These are phyloP conservation scores for Hetaerina americana DNA, from an alignment of 1,140 invertebrate species.

Conservation along the genomic window DNA sequence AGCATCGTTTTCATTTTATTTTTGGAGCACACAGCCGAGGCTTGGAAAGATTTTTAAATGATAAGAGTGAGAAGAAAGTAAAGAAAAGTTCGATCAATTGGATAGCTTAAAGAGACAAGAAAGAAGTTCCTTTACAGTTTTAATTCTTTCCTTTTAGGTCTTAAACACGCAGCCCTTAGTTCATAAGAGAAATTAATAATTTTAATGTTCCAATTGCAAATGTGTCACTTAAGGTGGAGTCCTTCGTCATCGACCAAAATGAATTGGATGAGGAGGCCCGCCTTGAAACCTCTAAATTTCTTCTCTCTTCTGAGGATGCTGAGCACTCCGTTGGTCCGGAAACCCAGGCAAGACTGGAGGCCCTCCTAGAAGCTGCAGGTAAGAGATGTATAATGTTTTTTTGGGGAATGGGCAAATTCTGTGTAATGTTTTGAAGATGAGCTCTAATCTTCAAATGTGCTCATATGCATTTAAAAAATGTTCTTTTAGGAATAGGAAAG, in stretches of 20 bases:
- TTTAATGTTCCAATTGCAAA: no score
- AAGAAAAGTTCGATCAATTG: no score
- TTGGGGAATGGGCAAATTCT: neutral
- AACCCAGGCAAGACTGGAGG: constrained; percentile 76
- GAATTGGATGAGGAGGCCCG: constrained; percentile 52
- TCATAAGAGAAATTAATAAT: no score
- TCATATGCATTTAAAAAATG: neutral
- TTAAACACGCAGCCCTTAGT: no score
- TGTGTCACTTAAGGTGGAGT: constrained; percentile 56
- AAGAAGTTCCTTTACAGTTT: no score
- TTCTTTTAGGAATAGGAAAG: constrained; percentile 57
- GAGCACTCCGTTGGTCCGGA: constrained; percentile 76
- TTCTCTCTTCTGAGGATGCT: constrained; percentile 56
- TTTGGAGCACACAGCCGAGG: no score
- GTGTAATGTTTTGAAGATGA: neutral
- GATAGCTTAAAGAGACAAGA: no score
- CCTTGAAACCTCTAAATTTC: constrained; percentile 62
- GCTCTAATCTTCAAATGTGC: neutral
- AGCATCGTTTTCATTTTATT: no score
- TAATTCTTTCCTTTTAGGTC: no score
- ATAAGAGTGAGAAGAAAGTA: no score
- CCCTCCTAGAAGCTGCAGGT: constrained; percentile 79
- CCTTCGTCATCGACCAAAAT: constrained; percentile 48
- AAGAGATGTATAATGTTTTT: constrained; percentile 32
- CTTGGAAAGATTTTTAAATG: no score